Evolutionary conservation across 2,888 invertebrate species (phyloP).

Genomic region (Lasius platythorax): DNA sequence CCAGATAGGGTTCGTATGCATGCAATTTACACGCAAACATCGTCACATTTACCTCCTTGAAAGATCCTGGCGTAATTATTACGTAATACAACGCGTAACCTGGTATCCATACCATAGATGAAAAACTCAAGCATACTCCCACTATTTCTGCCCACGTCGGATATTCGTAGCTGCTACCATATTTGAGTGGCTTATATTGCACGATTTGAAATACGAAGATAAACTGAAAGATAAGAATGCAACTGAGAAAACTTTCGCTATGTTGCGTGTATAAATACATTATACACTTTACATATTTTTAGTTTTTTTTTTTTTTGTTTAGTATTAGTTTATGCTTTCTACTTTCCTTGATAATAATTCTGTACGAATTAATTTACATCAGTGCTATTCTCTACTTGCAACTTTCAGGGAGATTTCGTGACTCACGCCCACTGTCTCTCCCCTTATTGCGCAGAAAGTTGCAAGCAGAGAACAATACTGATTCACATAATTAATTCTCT

Average conservation of each 20-base stretch:
- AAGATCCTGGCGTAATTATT: slow-evolving; percentile 86
- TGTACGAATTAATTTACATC: not conserved
- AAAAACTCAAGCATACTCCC: slow-evolving; percentile 88
- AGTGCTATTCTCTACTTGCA: no score
- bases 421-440: no score
- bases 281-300: no score
- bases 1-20: not conserved
- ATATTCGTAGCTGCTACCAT: slow-evolving; percentile 88
- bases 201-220: slow-evolving; percentile 89
- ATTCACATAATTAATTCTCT: not conserved
- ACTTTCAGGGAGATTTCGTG: no score
- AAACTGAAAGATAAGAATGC: slow-evolving; percentile 84
- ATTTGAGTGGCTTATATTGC: slow-evolving; percentile 88
- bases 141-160: slow-evolving; percentile 89
- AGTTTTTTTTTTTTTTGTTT: not conserved
- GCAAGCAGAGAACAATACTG: no score
- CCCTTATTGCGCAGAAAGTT: no score
- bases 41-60: slow-evolving; percentile 86
- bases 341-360: not conserved
- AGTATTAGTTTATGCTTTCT: not conserved
- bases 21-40: not conserved
- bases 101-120: slow-evolving; percentile 90
- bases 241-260: not conserved
- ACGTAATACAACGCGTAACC: slow-evolving; percentile 89
- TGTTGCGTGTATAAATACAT: not conserved